Evolutionary conservation across 2,113 vertebrate genomes (phyloP).

Genomic region (Neomonachus schauinslandi): DNA sequence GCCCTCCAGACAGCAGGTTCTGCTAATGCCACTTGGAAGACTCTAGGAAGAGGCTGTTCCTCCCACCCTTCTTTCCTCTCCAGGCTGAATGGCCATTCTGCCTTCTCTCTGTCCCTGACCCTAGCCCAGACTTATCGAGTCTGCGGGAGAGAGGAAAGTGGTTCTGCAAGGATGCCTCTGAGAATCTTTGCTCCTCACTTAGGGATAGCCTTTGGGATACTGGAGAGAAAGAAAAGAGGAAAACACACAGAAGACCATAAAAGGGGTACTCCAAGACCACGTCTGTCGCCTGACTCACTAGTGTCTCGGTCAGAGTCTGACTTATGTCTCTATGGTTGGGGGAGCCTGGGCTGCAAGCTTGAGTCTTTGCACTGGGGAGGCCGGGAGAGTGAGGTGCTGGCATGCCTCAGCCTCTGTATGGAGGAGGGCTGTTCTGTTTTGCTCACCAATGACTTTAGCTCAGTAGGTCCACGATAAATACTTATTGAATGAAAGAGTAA

Average conservation of each 20-base stretch:
- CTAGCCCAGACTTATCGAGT: background rate
- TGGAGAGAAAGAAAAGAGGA: background rate
- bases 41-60: background rate
- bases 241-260: background rate
- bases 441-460: background rate
- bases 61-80: background rate
- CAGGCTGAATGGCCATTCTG: background rate
- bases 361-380: background rate
- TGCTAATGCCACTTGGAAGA: background rate
- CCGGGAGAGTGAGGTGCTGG: background rate
- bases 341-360: background rate
- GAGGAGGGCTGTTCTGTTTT: background rate
- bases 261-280: background rate
- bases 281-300: background rate
- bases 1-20: background rate
- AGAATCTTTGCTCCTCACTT: background rate
- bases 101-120: background rate
- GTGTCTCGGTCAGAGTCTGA: background rate
- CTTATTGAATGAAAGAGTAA: background rate
- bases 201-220: background rate
- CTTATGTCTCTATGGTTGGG: background rate
- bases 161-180: background rate
- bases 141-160: background rate
- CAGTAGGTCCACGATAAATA: background rate
- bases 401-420: background rate